Conservation (phyloP, 2,888 invertebrate genomes). For the Stenoptilia bipunctidactyla region DNA sequence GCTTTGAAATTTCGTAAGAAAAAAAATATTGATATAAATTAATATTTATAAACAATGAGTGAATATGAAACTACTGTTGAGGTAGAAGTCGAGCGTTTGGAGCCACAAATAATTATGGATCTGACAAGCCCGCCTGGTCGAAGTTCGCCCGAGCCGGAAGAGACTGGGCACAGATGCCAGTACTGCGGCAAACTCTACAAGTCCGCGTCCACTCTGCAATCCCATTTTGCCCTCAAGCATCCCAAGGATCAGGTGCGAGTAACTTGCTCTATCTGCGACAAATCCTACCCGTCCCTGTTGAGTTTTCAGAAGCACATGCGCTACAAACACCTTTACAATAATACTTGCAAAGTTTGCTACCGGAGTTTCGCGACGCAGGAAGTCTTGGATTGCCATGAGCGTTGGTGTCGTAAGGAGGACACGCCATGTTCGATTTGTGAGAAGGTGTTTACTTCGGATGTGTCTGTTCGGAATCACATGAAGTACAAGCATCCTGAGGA, state of each 20-base stretch:
- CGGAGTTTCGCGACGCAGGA: slow-evolving; percentile 27
- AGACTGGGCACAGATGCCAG: slow-evolving; percentile 44
- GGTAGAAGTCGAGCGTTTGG: slow-evolving; percentile 28
- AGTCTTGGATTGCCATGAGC: slow-evolving; percentile 24
- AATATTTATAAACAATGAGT: no score
- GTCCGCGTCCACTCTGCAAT: slow-evolving; percentile 28
- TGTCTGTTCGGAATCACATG: slow-evolving; percentile 36
- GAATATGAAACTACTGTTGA: slow-evolving; percentile 16
- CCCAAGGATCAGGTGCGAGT: slow-evolving; percentile 25
- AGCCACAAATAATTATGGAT: slow-evolving; percentile 29
- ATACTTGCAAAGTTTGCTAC: slow-evolving; percentile 39
- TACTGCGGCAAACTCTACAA: slow-evolving; percentile 46
- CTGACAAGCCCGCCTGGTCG: slow-evolving; percentile 18
- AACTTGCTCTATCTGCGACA: slow-evolving; percentile 33
- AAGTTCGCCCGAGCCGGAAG: slow-evolving; percentile 9
- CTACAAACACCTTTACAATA: slow-evolving; percentile 37
- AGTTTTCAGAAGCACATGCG: slow-evolving; percentile 42
- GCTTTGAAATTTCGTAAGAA: no score
- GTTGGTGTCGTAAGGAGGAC: slow-evolving; percentile 25
- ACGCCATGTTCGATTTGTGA: slow-evolving; percentile 31
- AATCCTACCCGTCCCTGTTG: slow-evolving; percentile 37
- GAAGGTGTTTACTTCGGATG: slow-evolving; percentile 29
- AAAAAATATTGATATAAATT: no score
- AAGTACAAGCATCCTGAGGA: slow-evolving; percentile 39
- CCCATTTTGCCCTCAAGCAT: slow-evolving; percentile 39